Conservation (phyloP, 1,140 invertebrate species). For the Littorina saxatilis region DNA sequence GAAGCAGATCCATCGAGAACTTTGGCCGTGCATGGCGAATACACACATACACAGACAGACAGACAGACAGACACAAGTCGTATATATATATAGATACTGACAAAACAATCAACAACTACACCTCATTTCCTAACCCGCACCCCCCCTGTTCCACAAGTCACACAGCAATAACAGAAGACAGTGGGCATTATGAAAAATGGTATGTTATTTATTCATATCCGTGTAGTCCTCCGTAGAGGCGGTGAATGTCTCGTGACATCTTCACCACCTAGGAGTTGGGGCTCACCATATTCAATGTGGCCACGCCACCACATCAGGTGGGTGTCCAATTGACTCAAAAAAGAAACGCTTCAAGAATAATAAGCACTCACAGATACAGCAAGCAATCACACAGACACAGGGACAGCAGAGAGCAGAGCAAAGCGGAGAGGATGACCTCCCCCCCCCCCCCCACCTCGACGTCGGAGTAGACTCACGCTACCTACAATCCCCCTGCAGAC, state of each 20-base stretch:
- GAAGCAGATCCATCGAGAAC: too few species aligned
- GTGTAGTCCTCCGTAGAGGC: background rate
- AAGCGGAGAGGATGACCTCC: background rate
- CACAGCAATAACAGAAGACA: background rate
- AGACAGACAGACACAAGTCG: too few species aligned
- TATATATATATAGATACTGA: too few species aligned
- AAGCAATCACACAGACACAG: background rate
- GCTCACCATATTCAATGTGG: background rate
- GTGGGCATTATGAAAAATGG: background rate
- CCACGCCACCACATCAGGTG: background rate
- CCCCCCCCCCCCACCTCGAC: background rate
- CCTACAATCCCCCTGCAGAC: too few species aligned
- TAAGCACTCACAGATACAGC: slow-evolving; percentile 24
- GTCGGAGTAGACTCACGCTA: too few species aligned
- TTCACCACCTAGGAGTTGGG: background rate
- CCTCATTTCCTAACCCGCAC: background rate
- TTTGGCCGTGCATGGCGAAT: too few species aligned
- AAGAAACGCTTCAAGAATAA: background rate
- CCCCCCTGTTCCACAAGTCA: background rate
- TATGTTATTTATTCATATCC: slow-evolving; percentile 9
- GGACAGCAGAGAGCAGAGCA: slow-evolving; percentile 13
- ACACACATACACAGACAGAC: too few species aligned
- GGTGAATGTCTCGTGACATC: background rate
- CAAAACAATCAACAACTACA: too few species aligned
- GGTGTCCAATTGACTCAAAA: background rate